Evolutionary conservation across 2,113 vertebrate species (phyloP).

Genomic region (Dicaeum eximium): DNA sequence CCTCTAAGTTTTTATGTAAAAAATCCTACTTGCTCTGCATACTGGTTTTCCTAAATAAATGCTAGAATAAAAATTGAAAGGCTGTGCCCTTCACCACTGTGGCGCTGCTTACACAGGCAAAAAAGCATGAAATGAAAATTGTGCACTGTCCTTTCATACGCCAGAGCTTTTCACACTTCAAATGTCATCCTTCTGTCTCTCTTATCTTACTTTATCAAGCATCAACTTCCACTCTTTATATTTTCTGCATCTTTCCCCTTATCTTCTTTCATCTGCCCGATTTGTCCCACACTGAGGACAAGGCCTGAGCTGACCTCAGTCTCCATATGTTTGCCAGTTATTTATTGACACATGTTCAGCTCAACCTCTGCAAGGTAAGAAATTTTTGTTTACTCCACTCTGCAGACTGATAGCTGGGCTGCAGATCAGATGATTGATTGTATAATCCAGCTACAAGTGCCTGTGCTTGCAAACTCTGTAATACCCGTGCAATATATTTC

Average conservation of each 20-base stretch:
- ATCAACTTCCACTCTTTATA: background rate
- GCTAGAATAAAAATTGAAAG: background rate
- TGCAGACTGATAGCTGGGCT: background rate
- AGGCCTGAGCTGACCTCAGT: background rate
- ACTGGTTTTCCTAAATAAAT: background rate
- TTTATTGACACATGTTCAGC: background rate
- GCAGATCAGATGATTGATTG: background rate
- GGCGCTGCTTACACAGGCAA: background rate
- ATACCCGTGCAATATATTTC: background rate
- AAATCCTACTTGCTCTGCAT: background rate
- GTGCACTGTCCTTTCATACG: background rate
- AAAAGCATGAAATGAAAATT: background rate
- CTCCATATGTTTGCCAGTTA: background rate
- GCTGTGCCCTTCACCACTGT: background rate
- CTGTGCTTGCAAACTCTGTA: background rate
- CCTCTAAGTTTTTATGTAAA: background rate
- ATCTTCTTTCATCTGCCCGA: background rate
- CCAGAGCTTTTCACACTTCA: background rate
- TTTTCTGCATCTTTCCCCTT: background rate
- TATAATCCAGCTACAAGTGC: rapidly evolving
- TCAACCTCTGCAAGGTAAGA: background rate
- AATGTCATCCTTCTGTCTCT: background rate
- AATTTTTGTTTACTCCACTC: background rate
- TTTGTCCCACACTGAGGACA: background rate
- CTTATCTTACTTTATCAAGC: background rate